Conservation (phyloP, 1,140 invertebrate genomes). For the Pantala flavescens region DNA sequence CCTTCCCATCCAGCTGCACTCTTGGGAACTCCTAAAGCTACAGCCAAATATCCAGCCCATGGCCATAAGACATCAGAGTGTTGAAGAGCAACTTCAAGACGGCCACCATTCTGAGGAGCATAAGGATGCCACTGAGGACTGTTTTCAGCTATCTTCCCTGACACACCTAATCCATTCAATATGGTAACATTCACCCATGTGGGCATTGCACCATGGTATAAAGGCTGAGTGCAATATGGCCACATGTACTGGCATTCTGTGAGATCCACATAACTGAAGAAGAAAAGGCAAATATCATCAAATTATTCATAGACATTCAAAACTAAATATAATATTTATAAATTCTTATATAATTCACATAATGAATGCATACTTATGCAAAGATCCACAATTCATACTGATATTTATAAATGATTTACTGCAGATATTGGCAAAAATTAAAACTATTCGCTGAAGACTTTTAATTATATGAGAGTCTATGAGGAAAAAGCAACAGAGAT, state of each 20-base stretch:
- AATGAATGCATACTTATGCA: no score
- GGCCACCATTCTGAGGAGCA: conserved; percentile 57
- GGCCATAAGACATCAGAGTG: conserved; percentile 69
- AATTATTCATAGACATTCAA: no score
- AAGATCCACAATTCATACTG: no score
- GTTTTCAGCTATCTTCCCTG: conserved; percentile 56
- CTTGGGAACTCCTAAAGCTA: conserved; percentile 55
- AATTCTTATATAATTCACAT: no score
- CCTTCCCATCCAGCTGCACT: conserved; percentile 65
- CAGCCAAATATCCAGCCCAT: conserved; percentile 90
- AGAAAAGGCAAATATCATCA: no score
- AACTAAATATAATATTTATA: no score
- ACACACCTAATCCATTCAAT: conserved; percentile 78
- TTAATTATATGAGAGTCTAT: no score
- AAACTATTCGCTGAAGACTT: no score
- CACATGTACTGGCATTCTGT: conserved; percentile 95
- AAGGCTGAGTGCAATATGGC: conserved; percentile 92
- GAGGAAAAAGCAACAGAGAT: no score
- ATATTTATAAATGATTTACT: no score
- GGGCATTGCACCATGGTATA: conserved; percentile 79
- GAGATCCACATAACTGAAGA: conserved; percentile 71
- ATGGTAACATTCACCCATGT: conserved; percentile 87
- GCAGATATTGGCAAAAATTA: no score
- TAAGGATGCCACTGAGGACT: conserved; percentile 80
- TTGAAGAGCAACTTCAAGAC: conserved; percentile 32